Percentiles rank a stretch among this genome's conserved stretches.
These are phyloP conservation scores for Agelastica alni DNA, from an alignment of 2,888 invertebrate species.

Conservation along the genomic window DNA sequence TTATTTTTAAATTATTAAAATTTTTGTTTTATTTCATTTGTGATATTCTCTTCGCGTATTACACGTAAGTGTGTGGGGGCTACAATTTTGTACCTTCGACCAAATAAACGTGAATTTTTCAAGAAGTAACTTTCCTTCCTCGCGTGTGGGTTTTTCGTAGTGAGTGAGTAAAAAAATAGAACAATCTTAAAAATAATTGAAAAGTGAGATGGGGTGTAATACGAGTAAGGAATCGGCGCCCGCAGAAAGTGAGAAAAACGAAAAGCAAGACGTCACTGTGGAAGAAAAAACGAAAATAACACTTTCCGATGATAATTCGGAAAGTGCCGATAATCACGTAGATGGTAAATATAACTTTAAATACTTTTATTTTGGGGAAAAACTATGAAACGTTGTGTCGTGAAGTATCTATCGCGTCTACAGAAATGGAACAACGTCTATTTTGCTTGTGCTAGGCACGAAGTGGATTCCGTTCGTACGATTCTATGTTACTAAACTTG, in stretches of 20 bases:
- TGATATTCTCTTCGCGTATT: no score
- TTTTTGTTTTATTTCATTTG: no score
- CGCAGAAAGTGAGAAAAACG: conserved; percentile 49
- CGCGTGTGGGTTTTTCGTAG: no score
- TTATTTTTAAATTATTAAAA: no score
- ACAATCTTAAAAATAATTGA: background rate
- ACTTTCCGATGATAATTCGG: conserved; percentile 15
- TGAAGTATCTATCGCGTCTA: no score
- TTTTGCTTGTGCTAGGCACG: conserved; percentile 32
- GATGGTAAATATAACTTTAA: conserved; percentile 32
- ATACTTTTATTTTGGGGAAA: no score
- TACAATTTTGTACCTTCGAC: no score
- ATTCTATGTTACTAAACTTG: conserved; percentile 27
- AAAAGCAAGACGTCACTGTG: conserved; percentile 20
- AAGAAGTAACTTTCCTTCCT: no score
- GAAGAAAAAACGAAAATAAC: conserved; percentile 18
- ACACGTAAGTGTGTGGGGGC: no score
- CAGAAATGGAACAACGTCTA: conserved; percentile 9
- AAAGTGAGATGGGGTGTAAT: conserved; percentile 62
- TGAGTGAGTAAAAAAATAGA: no score
- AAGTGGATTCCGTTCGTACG: conserved; percentile 20
- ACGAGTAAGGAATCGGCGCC: conserved; percentile 62
- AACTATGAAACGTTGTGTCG: no score
- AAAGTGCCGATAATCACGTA: conserved; percentile 21
- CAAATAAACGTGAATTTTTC: no score